Evolutionary conservation across 2,797 vertebrate species (phyloP), one percentile per base, ranked within the genome.

Genomic region (Enteromius argenteus): DNA sequence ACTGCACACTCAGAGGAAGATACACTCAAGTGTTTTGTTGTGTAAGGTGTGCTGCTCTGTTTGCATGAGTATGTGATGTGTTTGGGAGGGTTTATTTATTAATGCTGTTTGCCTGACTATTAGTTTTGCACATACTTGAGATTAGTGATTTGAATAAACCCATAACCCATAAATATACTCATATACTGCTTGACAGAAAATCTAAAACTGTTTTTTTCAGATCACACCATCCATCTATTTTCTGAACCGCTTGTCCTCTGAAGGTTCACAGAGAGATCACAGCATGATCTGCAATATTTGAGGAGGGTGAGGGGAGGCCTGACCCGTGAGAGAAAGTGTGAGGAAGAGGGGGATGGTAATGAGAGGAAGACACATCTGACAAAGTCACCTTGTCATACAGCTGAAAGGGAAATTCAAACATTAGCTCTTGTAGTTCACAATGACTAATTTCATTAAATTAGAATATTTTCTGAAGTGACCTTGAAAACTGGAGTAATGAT

Each of bases 261-360:
- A 53, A 35, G 62, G 62, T 32, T 64, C 1, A 32, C 62, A 64
- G 30, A 6, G 27, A 64, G 72, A 35, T 74, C 72, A 74, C 30
- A 37, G 30, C 19, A 7, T 53, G 72, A 74, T 74, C 46, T 37
- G 49, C 30, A 93, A 94, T 93, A 92, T 91, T 91, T 89, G 88
- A 88, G 84, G 86, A 87, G 89, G 90, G 58, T 81, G 74, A 62
- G 85, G 81, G 56, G 81, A 64, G 76, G 74, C 11, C 23, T 3
- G 30, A 35, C 10, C 17, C n/a, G 10, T 35, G 72, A 64, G 77
- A 72, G 67, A 53, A 42, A 53, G 49, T 30, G 17, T 27, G 68
- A 56, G 46, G 44, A 60, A 51, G 51, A 15, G 53, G 83, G 66
- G 32, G 35, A 37, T 35, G 72, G 3, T 68, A 35, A 39, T 7